Percentiles rank a stretch among this genome's conserved stretches.
Conservation (phyloP, 2,888 invertebrate genomes). For the Catocala sponsa region DNA sequence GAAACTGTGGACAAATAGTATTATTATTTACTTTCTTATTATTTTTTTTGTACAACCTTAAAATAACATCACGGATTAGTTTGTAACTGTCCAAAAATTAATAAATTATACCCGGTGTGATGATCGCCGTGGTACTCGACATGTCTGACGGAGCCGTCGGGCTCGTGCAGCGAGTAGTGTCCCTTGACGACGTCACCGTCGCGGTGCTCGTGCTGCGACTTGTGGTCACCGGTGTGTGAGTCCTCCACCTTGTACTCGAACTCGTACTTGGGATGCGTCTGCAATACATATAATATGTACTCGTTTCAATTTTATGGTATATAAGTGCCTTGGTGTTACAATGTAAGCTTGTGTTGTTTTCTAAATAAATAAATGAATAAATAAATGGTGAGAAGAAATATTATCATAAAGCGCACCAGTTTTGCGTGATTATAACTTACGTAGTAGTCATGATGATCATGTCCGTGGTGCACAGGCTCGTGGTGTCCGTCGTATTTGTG, state of each 20-base stretch:
- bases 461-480: constrained; percentile 43
- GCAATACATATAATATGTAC: no score
- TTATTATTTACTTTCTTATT: not conserved
- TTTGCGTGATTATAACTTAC: constrained; percentile 20
- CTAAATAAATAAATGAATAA: no score
- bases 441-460: constrained; percentile 38
- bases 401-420: no score
- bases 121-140: constrained; percentile 83
- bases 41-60: not conserved
- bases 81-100: no score
- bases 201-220: no score
- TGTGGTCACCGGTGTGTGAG: no score
- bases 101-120: constrained; percentile 67
- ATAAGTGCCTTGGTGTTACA: no score
- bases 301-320: no score
- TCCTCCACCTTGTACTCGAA: not conserved
- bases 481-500: constrained; percentile 58
- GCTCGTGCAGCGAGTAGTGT: constrained; percentile 73
- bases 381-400: no score
- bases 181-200: constrained; percentile 60
- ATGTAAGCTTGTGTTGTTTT: no score
- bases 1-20: constrained; percentile 55
- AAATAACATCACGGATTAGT: no score
- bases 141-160: constrained; percentile 82
- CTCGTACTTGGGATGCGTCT: not conserved